These are phyloP conservation scores for Heterotilapia buettikoferi DNA, from an alignment of 2,113 vertebrate species.

Conservation along the genomic window DNA sequence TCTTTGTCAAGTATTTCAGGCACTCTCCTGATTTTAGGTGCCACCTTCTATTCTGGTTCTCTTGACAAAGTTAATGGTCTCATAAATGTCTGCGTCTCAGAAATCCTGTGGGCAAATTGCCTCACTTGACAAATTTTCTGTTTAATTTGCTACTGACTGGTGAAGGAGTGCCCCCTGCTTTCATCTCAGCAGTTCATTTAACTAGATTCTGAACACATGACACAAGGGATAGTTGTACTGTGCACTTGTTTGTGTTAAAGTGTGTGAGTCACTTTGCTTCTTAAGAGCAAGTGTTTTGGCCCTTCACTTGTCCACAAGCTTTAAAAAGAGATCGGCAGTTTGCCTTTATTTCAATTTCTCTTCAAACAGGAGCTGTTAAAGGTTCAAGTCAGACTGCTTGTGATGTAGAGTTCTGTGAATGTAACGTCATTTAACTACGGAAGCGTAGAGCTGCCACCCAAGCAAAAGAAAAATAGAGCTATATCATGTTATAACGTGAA, in stretches of 20 bases:
- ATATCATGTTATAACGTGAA: neutral
- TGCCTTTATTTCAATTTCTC: neutral
- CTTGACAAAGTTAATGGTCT: conserved; percentile 48
- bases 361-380: too few relatives aligned
- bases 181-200: conserved; percentile 44
- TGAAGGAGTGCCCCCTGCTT: conserved; percentile 13
- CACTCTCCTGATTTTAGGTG: conserved; percentile 22
- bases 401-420: neutral
- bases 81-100: conserved; percentile 34
- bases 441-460: neutral
- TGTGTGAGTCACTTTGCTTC: conserved; percentile 17
- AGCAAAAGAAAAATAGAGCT: neutral
- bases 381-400: too few relatives aligned
- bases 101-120: conserved; percentile 7
- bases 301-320: neutral
- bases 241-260: conserved; percentile 37
- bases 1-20: conserved; percentile 15
- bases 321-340: neutral
- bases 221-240: conserved; percentile 4
- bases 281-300: neutral
- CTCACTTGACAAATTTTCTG: neutral
- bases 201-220: conserved; percentile 32
- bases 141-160: conserved; percentile 17
- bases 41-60: conserved; percentile 29
- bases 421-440: neutral